Evolutionary conservation across 2,888 invertebrate genomes (phyloP), one percentile per base, ranked within the genome.

Genomic region (Nephrotoma flavescens): DNA sequence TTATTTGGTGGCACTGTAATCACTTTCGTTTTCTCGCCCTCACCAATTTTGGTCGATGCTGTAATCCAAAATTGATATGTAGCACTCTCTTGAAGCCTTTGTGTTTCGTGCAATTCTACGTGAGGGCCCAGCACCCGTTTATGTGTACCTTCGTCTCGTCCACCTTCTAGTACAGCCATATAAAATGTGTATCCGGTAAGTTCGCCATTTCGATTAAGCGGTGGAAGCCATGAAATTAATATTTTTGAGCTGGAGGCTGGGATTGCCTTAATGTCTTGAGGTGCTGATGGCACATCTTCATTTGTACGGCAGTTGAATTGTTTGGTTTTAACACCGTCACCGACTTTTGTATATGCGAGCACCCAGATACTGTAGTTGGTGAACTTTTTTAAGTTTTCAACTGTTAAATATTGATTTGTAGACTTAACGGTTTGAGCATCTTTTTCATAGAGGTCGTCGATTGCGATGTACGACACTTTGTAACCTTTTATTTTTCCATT

Each of bases 351-450:
- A 91, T 95, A 97, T 7, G 97, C 97, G 90, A 97, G 93, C 47
- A 97, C 97, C 88, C 97, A 96, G 86, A 98, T 96, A 47, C 97
- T 97, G 91, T 98, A 98, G 92, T 98, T 98, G 44, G 97, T 97
- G 92, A 95, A 97, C 89, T 97, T 96, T 89, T 95, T 94, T 87
- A 98, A 92, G 85, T 95, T 95, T 87, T 95, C 95, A 88, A 97
- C 92, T 87, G 92, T 92, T 88, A 91, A 90, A 89, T 92, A 92
- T 90, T 92, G 92, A 90, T 92, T 92, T 89, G 91, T 91, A 88
- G 92, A 92, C 89, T 96, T 97, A n/a, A 95, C 95, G 89, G 95
- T 94, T 89, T 95, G 94, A 87, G 95, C 95, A 92, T 95, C 95
- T 90, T 94, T 95, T 89, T 95, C 96, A 92, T 95, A 95, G 94